phyloP scores from a whole-genome alignment of 2,113 vertebrate species.

The Brachyhypopomus occidentalis region DNA sequence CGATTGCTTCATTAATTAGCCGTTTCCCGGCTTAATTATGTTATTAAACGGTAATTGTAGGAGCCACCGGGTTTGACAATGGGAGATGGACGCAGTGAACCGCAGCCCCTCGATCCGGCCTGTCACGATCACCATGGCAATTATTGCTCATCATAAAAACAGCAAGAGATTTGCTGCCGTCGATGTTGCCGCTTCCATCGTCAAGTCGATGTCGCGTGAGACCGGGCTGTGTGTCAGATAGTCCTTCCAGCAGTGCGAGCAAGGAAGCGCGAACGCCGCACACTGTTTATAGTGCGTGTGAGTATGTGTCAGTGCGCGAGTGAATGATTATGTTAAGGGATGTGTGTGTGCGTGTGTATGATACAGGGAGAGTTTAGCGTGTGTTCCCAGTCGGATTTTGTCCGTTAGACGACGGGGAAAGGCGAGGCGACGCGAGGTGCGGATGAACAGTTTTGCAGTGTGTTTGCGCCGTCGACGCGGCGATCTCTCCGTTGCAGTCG shows the following conservation, averaged over 20 bases:
- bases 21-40: conserved; percentile 17
- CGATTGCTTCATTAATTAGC: too few species aligned
- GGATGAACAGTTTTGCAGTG: conserved; percentile 33
- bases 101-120: conserved; percentile 17
- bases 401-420: conserved; percentile 27
- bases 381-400: conserved; percentile 14
- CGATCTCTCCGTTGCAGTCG: too few species aligned
- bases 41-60: not conserved
- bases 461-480: too few species aligned
- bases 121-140: conserved; percentile 51
- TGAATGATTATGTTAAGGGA: too few species aligned
- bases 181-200: conserved; percentile 36
- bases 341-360: not conserved
- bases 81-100: conserved; percentile 21
- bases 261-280: too few species aligned
- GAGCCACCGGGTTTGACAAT: conserved; percentile 3
- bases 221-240: conserved; percentile 60
- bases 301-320: not conserved
- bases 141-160: conserved; percentile 49
- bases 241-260: conserved; percentile 8
- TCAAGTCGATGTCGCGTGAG: conserved; percentile 60
- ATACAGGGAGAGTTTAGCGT: conserved; percentile 15
- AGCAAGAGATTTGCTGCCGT: conserved; percentile 45
- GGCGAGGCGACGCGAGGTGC: conserved; percentile 27
- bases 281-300: not conserved